Evolutionary conservation across 2,888 invertebrate genomes (phyloP).

Genomic region (Orthosia incerta): DNA sequence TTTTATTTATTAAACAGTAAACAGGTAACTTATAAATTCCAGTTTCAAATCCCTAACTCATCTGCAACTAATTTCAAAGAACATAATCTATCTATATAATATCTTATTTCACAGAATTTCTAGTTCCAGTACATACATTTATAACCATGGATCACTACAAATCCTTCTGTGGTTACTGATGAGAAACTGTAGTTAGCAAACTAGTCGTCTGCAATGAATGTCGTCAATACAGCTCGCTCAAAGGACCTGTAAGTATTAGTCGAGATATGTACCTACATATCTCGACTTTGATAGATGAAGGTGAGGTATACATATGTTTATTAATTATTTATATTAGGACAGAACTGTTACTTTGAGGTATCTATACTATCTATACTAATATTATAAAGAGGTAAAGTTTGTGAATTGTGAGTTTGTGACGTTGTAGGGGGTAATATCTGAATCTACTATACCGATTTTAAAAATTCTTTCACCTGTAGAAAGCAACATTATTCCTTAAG

Average conservation of each 20-base stretch:
- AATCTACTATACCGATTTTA: no score
- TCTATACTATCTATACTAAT: no score
- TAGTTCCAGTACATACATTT: constrained; percentile 19
- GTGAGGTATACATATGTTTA: not conserved
- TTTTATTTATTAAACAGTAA: not conserved
- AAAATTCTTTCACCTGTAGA: no score
- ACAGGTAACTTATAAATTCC: not conserved
- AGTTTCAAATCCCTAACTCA: not conserved
- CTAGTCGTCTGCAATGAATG: constrained; percentile 41
- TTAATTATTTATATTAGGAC: not conserved
- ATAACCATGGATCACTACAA: constrained; percentile 28
- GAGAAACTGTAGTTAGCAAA: constrained; percentile 43
- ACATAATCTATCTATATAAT: not conserved
- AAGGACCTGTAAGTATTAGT: constrained; percentile 11
- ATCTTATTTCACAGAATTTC: not conserved
- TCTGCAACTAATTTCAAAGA: constrained; percentile 6
- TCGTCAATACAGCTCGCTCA: constrained; percentile 37
- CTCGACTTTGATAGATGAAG: not conserved
- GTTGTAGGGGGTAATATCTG: no score
- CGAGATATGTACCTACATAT: constrained; percentile 1
- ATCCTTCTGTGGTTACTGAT: constrained; percentile 32
- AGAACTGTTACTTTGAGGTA: not conserved
- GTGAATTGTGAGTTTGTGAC: no score
- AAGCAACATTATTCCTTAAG: no score
- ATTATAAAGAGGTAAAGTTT: no score